These are phyloP conservation scores for Dryobates pubescens DNA, from an alignment of 2,797 vertebrate species.

Conservation along the genomic window DNA sequence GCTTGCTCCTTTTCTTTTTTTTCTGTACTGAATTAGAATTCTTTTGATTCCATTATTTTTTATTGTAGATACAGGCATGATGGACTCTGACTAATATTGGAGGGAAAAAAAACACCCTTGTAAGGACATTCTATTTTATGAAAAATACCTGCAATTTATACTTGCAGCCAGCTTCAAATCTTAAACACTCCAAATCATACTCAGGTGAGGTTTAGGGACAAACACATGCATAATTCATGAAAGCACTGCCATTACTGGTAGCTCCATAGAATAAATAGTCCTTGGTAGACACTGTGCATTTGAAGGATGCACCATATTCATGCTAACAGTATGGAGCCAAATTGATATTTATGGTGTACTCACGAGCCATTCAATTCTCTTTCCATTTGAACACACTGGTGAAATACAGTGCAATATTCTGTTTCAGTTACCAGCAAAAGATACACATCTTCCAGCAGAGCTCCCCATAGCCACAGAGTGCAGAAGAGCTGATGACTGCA, in stretches of 20 bases:
- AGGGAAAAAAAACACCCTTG: background rate
- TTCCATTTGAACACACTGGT: constrained; percentile 28
- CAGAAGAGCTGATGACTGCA: constrained; percentile 56
- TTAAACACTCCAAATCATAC: constrained; percentile 15
- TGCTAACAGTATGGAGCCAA: constrained; percentile 2
- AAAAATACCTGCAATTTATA: constrained; percentile 26
- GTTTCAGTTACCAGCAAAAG: constrained; percentile 22
- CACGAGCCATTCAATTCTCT: constrained; percentile 18
- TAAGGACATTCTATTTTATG: background rate
- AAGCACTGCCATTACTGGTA: constrained; percentile 8
- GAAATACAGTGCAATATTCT: constrained; percentile 29
- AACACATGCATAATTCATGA: constrained; percentile 59
- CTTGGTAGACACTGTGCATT: constrained; percentile 6
- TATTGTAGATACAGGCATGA: background rate
- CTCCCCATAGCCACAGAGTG: background rate
- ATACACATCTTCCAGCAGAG: background rate
- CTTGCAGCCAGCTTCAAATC: constrained; percentile 9
- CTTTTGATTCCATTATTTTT: background rate
- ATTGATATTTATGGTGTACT: constrained; percentile 56
- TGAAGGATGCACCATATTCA: constrained; percentile 54
- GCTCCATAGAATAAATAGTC: constrained; percentile 24
- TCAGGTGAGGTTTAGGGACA: constrained; percentile 42
- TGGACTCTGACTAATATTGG: background rate
- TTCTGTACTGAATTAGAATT: background rate
- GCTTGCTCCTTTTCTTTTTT: background rate